Percentiles rank a stretch among this genome's conserved stretches.
These are phyloP conservation scores for Callyntrura sp. DNA, from an alignment of 2,888 invertebrate genomes.

Conservation along the genomic window DNA sequence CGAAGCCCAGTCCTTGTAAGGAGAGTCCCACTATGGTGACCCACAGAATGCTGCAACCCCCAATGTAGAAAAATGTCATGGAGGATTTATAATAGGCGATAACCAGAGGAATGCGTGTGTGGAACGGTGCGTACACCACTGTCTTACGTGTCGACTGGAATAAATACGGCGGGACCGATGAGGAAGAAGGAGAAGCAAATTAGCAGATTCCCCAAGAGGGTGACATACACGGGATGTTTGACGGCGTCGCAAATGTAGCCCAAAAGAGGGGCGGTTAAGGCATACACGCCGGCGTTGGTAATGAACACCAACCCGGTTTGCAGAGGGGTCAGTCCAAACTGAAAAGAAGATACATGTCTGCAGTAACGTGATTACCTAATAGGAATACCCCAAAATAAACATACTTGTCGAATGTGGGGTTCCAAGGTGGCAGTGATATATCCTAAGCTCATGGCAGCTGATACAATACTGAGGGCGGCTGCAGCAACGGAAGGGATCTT, in stretches of 20 bases:
- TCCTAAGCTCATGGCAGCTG: slow-evolving; percentile 85
- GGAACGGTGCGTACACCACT: too few species aligned
- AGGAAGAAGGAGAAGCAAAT: slow-evolving; percentile 90
- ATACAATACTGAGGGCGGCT: slow-evolving; percentile 84
- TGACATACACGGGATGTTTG: slow-evolving; percentile 89
- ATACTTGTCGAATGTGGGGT: slow-evolving; percentile 86
- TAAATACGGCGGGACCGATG: slow-evolving; percentile 93
- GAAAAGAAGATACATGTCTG: too few species aligned
- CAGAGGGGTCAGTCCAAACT: too few species aligned
- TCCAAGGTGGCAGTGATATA: slow-evolving; percentile 88
- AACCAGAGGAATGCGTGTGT: too few species aligned
- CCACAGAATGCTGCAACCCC: slow-evolving; percentile 89
- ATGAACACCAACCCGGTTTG: slow-evolving; percentile 94
- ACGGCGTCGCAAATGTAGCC: slow-evolving; percentile 93
- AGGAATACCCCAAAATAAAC: too few species aligned
- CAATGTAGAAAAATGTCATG: too few species aligned
- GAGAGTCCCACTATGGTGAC: slow-evolving; percentile 90
- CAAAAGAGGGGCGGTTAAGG: slow-evolving; percentile 91
- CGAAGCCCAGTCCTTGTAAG: slow-evolving; percentile 93
- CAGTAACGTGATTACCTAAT: too few species aligned
- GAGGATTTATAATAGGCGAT: too few species aligned
- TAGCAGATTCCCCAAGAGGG: slow-evolving; percentile 89
- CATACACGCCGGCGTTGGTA: slow-evolving; percentile 93
- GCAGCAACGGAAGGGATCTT: slow-evolving; percentile 85
- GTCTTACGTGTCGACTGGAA: slow-evolving; percentile 89